Evolutionary conservation across 2,113 vertebrate genomes (phyloP), one percentile per base, ranked within the genome.

Genomic region (Amia ocellicauda): DNA sequence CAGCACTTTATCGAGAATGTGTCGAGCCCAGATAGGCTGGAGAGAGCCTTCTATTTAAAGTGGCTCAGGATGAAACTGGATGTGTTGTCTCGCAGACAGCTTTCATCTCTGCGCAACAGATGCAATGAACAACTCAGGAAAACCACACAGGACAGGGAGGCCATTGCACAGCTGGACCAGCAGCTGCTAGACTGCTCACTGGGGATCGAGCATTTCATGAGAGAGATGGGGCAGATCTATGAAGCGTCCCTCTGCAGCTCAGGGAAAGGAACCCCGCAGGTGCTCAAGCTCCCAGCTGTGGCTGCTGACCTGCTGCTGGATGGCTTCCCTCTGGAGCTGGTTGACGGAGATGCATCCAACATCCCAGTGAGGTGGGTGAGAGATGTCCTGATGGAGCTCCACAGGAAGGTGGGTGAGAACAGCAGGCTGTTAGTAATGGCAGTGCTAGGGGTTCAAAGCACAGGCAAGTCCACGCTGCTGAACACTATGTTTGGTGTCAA

Each of bases 401-500:
- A 80, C 53, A 73, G 50, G 0, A 72, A 73, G 40, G 49, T 88
- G 28, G 72, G 79, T 54, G 66, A 60, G 20, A 67, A 78, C 13
- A 62, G 69, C 27, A 78, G 66, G 10, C 69, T 67, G 8, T 52
- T 77, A 55, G 78, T 82, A 8, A 20, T 88, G 57, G 79, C 83
- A 51, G 74, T 69, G 28, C 54, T 85, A 16, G 84, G 86, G 10
- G 31, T 63, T 2, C 64, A 81, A 36, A 63, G 76, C 42, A 69
- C 78, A 4, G 80, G 43, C 10, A 88, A 91, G 22, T 83, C 87
- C 64, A 86, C 90, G 1, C 73, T 93, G 4, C 80, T 94, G n/a
- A 92, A 88, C 60, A 85, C 88, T 56, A 79, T 94, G 76, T 93
- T 95, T 66, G 89, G 89, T 2, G 73, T 89, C 7, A 87, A 79